These are phyloP conservation scores for Melanotaenia boesemani DNA, from an alignment of 2,797 vertebrate genomes.

Conservation along the genomic window DNA sequence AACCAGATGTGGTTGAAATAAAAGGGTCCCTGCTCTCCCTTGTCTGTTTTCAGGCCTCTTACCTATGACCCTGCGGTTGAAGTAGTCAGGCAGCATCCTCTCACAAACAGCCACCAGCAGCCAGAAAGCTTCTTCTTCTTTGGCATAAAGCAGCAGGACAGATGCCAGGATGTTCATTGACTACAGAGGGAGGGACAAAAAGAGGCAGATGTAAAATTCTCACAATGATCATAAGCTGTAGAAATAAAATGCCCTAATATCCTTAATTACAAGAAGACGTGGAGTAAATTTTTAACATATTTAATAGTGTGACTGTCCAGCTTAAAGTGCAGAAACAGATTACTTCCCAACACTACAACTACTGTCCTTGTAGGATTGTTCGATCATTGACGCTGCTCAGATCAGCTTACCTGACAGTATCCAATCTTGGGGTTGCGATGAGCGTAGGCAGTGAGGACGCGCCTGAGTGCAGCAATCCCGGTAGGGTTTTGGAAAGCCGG, in stretches of 20 bases:
- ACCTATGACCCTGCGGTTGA: slow-evolving; percentile 96
- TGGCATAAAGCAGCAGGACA: slow-evolving; percentile 92
- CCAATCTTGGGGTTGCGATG: slow-evolving; percentile 96
- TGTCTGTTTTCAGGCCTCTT: slow-evolving; percentile 38
- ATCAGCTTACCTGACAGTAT: slow-evolving; percentile 88
- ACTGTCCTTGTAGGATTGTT: no score
- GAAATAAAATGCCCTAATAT: background rate
- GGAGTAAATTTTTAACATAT: no score
- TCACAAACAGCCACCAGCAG: slow-evolving; percentile 95
- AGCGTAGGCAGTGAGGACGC: slow-evolving; percentile 94
- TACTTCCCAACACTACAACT: background rate
- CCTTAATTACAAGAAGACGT: background rate
- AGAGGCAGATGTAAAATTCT: background rate
- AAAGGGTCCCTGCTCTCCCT: no score
- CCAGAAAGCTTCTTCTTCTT: slow-evolving; percentile 98
- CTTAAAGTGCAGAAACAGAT: no score
- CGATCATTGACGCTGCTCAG: no score
- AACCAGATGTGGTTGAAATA: background rate
- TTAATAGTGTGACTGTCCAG: no score
- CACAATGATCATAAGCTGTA: background rate
- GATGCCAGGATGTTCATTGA: slow-evolving; percentile 99
- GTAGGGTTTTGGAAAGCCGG: slow-evolving; percentile 94
- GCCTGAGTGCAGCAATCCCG: slow-evolving; percentile 91
- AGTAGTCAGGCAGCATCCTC: slow-evolving; percentile 97
- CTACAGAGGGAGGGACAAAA: slow-evolving; percentile 67